phyloP scores from a whole-genome alignment of 1,140 invertebrate genomes.

The Rhyzopertha dominica region DNA sequence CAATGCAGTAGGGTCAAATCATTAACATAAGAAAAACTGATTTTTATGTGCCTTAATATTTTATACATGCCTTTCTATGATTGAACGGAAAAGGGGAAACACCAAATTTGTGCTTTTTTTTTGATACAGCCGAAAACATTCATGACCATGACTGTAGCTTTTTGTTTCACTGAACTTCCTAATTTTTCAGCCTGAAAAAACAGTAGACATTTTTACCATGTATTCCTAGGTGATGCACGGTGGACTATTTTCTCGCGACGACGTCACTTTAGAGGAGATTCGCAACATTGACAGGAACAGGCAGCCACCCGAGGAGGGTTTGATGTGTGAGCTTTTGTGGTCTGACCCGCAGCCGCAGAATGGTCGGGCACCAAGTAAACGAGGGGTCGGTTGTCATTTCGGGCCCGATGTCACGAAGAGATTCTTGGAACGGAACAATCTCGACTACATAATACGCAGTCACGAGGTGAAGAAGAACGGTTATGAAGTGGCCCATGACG shows the following conservation, averaged over 20 bases:
- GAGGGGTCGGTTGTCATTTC: constrained; percentile 97
- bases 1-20: too few relatives aligned
- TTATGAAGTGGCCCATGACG: constrained; percentile 91
- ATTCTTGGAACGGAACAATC: constrained; percentile 79
- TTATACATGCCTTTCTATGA: too few relatives aligned
- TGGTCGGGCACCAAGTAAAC: constrained; percentile 87
- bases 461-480: constrained; percentile 98
- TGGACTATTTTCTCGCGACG: constrained; percentile 84
- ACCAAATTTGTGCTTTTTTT: too few relatives aligned
- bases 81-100: too few relatives aligned
- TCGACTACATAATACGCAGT: constrained; percentile 92
- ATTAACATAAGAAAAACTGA: too few relatives aligned
- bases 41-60: too few relatives aligned
- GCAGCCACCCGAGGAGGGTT: constrained; percentile 95
- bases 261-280: constrained; percentile 89
- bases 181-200: too few relatives aligned
- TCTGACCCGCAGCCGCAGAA: constrained; percentile 90
- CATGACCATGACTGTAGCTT: background rate
- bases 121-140: too few relatives aligned
- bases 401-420: constrained; percentile 92
- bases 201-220: too few relatives aligned
- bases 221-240: constrained; percentile 94
- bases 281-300: constrained; percentile 81
- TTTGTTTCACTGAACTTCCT: constrained; percentile 7
- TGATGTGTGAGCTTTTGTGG: constrained; percentile 97